These are phyloP conservation scores for Semotilus atromaculatus DNA, from an alignment of 2,797 vertebrate genomes.

Conservation along the genomic window DNA sequence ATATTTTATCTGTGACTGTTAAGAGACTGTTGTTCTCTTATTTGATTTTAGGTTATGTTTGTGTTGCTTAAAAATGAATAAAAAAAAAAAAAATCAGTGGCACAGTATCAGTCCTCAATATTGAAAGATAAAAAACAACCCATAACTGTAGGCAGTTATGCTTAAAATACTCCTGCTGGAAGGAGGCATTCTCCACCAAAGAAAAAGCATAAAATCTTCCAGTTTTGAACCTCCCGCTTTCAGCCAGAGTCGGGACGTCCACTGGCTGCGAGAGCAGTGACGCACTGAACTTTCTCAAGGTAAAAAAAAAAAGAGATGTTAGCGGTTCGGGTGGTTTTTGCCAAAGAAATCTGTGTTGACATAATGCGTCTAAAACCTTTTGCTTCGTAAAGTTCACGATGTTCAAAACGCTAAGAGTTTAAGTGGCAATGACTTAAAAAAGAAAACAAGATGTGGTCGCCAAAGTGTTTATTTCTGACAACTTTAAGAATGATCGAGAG, in stretches of 20 bases:
- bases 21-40: too few species aligned
- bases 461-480: slow-evolving; percentile 33
- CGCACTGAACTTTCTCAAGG: slow-evolving; percentile 1
- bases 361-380: slow-evolving; percentile 33
- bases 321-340: slow-evolving; percentile 6
- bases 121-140: slow-evolving; percentile 46
- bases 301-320: neutral
- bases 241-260: slow-evolving; percentile 24
- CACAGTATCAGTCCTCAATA: slow-evolving; percentile 58
- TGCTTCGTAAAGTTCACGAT: slow-evolving; percentile 35
- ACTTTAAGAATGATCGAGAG: slow-evolving; percentile 41
- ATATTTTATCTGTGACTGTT: too few species aligned
- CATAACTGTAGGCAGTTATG: slow-evolving; percentile 35
- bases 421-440: slow-evolving; percentile 45
- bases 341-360: slow-evolving; percentile 30
- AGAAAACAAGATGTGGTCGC: slow-evolving; percentile 36
- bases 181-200: slow-evolving; percentile 46
- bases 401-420: slow-evolving; percentile 31
- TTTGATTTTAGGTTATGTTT: too few species aligned
- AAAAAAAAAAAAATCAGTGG: too few species aligned
- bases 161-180: neutral
- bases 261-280: slow-evolving; percentile 22
- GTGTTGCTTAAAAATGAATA: too few species aligned
- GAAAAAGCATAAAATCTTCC: slow-evolving; percentile 31
- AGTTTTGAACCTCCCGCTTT: slow-evolving; percentile 23